Percentiles rank a stretch among this genome's conserved stretches.
Conservation (phyloP, 1,140 invertebrate species). For the Aradophagus sp. region DNA sequence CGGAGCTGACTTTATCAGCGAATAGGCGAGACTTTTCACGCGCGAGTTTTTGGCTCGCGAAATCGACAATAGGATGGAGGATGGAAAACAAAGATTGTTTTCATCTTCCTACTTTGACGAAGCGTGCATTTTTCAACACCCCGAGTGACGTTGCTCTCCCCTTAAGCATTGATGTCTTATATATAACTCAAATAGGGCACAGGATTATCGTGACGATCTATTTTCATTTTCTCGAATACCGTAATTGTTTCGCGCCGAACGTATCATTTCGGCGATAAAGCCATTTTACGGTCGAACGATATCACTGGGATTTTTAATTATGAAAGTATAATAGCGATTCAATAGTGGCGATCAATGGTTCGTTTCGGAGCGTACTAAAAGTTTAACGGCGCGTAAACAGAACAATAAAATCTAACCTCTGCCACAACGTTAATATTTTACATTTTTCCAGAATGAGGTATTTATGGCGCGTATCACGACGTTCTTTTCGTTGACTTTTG, state of each 20-base stretch:
- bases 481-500: no score
- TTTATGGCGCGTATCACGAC: not conserved
- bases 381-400: not conserved
- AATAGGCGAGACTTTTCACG: no score
- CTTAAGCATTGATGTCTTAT: constrained; percentile 7
- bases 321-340: constrained; percentile 8
- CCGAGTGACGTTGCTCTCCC: constrained; percentile 14
- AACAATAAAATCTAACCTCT: constrained; percentile 4
- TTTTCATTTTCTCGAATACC: constrained; percentile 18
- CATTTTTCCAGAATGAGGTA: constrained; percentile 1
- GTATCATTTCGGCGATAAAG: constrained; percentile 13
- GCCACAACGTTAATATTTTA: no score
- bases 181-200: constrained; percentile 13
- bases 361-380: constrained; percentile 1
- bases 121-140: not conserved
- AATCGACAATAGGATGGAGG: no score
- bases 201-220: constrained; percentile 13
- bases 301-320: constrained; percentile 4
- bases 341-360: not conserved
- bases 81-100: no score
- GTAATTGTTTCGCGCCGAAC: constrained; percentile 5
- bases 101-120: not conserved
- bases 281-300: constrained; percentile 9
- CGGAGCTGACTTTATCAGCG: no score
- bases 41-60: no score